Conservation (phyloP, 2,113 vertebrate species). For the Neotragus moschatus region DNA sequence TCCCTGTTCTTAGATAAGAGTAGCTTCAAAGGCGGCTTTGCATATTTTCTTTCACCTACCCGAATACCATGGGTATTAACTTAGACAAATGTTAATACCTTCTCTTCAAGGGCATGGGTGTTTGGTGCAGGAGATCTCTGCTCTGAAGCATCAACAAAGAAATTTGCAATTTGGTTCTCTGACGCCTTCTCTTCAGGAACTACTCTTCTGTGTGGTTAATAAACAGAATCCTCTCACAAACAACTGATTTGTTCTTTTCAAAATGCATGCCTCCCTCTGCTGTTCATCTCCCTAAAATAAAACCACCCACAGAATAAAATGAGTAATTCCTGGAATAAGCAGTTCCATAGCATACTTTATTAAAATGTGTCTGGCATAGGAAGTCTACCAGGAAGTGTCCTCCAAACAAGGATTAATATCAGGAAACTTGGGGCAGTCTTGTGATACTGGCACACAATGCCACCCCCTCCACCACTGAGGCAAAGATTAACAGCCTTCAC, state of each 20-base stretch:
- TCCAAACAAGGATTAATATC: constrained; percentile 17
- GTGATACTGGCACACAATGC: not conserved
- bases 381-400: constrained; percentile 47
- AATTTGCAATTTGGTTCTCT: constrained; percentile 53
- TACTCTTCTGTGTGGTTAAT: not conserved
- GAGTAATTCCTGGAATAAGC: constrained; percentile 46
- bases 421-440: constrained; percentile 42
- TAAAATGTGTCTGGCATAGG: constrained; percentile 7
- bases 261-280: constrained; percentile 18
- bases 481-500: constrained; percentile 26
- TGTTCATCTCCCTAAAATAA: constrained; percentile 47
- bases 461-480: not conserved
- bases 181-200: constrained; percentile 54
- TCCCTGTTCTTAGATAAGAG: not conserved
- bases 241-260: constrained; percentile 30
- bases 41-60: not conserved
- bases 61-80: not conserved
- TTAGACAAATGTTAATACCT: not conserved
- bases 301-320: constrained; percentile 49
- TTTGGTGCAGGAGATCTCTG: not conserved
- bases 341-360: not conserved
- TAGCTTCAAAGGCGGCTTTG: not conserved
- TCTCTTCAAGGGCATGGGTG: not conserved
- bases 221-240: constrained; percentile 28
- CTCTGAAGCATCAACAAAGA: not conserved